Evolutionary conservation across 2,888 invertebrate species (phyloP), one percentile per base, ranked within the genome.

Genomic region (Rotaria sp.): DNA sequence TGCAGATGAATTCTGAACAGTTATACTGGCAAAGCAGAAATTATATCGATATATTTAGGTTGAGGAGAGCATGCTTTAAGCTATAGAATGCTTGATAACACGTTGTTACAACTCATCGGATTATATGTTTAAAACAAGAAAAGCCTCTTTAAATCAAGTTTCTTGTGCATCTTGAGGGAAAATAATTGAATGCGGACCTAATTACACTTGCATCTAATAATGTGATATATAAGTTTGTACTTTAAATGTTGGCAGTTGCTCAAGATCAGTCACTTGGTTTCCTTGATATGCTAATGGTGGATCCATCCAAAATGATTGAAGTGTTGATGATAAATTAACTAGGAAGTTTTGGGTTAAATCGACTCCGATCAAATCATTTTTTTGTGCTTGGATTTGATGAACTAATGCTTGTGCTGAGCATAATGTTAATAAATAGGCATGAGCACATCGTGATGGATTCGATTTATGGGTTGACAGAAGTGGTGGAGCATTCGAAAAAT

Each of bases 231-330:
- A 80, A 0, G 45, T 80, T 45, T 80, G 26, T 10, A 10, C 26
- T 45, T 35, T 24, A 45, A 80, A 80, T 15, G 80, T 13, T 45
- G 38, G 4, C 4, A 80, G 2, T 2, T 41, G 3, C 4, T 41
- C 41, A 13, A 26, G 4, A 18, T 80, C 80, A 80, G 1, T 41
- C 2, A 80, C 35, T 45, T 80, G 80, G 45, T 80, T 80, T 26
- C 80, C 80, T 80, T 80, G 80, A 80, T 80, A 80, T 11, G 13
- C n/a, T 26, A 80, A 45, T 41, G 80, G 80, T 11, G 80, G 80
- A 45, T 80, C 80, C 8, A 80, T 45, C 80, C 80, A 80, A 8
- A 80, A 80, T n/a, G 80, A 80, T 45, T 80, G 80, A 41, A 80
- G 80, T 8, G 45, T 80, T 1, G 80, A 13, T 45, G 80, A 80